phyloP scores from a whole-genome alignment of 2,113 vertebrate genomes.

The Notiomystis cincta region DNA sequence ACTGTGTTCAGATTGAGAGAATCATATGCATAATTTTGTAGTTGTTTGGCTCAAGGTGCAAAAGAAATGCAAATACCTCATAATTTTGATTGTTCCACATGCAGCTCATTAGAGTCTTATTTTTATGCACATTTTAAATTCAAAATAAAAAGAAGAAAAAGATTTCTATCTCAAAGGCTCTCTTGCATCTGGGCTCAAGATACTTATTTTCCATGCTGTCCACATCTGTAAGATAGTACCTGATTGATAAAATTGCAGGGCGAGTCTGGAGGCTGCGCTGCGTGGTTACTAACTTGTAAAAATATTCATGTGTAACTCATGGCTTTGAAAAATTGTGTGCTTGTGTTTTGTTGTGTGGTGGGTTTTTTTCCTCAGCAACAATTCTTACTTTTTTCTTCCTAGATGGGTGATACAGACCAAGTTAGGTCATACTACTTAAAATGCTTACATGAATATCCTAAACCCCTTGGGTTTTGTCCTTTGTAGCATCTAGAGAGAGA shows the following conservation, averaged over 20 bases:
- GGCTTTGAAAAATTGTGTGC: neutral
- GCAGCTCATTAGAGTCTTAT: slow-evolving; percentile 41
- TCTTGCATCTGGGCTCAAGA: neutral
- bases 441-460: neutral
- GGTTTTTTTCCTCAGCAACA: neutral
- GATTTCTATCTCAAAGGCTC: neutral
- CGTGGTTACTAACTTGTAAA: neutral
- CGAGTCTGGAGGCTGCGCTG: neutral
- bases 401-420: neutral
- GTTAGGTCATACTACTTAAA: neutral
- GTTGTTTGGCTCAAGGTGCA: slow-evolving; percentile 47
- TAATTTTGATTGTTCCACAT: slow-evolving; percentile 50
- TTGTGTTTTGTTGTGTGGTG: neutral
- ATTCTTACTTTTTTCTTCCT: neutral
- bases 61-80: slow-evolving; percentile 46
- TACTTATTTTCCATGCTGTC: neutral
- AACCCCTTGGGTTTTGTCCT: neutral
- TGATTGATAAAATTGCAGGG: neutral
- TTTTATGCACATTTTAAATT: slow-evolving; percentile 50
- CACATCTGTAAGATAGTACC: neutral
- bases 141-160: slow-evolving; percentile 11
- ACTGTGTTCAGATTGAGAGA: slow-evolving; percentile 52
- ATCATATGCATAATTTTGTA: slow-evolving; percentile 52
- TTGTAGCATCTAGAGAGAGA: neutral
- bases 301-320: neutral